A percentile compares a stretch with the other conserved stretches of the same genome.
phyloP scores from a whole-genome alignment of 2,797 vertebrate species.

The Anabacerthia variegaticeps region DNA sequence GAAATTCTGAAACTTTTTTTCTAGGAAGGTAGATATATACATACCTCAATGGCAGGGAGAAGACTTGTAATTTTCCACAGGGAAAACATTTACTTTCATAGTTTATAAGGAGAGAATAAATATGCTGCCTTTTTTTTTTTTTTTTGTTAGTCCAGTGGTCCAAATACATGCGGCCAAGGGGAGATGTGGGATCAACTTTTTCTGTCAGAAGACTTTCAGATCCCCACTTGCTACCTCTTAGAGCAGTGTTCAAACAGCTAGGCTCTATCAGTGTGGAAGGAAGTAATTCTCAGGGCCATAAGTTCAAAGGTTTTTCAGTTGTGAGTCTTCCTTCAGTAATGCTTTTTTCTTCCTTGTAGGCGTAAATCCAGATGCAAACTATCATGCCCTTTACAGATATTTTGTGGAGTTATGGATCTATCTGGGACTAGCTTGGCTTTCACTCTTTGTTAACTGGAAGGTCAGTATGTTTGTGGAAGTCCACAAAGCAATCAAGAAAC shows the following conservation, averaged over 20 bases:
- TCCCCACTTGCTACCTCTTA: neutral
- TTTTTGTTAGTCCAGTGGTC: neutral
- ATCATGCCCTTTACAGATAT: conserved; percentile 94
- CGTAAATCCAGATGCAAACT: conserved; percentile 89
- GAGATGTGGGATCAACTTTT: neutral
- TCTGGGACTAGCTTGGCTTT: conserved; percentile 95
- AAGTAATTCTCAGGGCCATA: neutral
- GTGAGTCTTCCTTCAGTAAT: neutral
- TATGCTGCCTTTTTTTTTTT: neutral
- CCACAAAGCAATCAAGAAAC: conserved; percentile 97
- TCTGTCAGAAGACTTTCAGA: neutral
- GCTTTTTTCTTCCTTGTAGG: conserved; percentile 75
- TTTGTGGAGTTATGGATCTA: conserved; percentile 99
- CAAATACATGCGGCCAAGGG: neutral
- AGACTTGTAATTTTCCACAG: neutral
- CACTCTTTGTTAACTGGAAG: conserved; percentile 98
- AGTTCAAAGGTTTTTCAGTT: neutral
- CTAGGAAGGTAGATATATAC: neutral
- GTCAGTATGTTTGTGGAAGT: conserved; percentile 98
- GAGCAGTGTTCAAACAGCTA: neutral
- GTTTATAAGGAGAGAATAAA: neutral
- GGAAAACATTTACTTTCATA: neutral
- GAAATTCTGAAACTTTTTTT: neutral
- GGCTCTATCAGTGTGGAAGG: neutral
- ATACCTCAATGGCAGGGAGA: neutral